phyloP scores from a whole-genome alignment of 2,888 invertebrate genomes.

The Anthrax anthrax region DNA sequence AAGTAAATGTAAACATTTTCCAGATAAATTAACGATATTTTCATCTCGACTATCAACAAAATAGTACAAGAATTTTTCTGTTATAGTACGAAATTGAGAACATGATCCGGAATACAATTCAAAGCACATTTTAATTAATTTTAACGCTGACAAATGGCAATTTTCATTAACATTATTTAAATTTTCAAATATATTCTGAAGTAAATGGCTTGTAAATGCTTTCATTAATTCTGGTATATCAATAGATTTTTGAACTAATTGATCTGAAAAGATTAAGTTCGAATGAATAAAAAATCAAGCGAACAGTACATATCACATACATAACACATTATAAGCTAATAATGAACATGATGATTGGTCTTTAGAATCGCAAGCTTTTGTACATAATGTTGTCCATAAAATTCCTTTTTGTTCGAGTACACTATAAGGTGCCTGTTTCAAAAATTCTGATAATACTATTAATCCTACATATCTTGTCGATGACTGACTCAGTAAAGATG shows the following conservation, averaged over 20 bases:
- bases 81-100: conserved; percentile 16
- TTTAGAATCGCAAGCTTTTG: conserved; percentile 16
- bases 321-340: conserved; percentile 14
- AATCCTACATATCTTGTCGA: conserved; percentile 16
- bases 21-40: conserved; percentile 15
- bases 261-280: conserved; percentile 11
- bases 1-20: conserved; percentile 24
- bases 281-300: not conserved
- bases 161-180: conserved; percentile 11
- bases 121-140: conserved; percentile 21
- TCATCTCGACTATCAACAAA: conserved; percentile 19
- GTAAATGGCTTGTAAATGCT: conserved; percentile 16
- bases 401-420: conserved; percentile 18
- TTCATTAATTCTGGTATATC: conserved; percentile 21
- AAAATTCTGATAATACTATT: conserved; percentile 14
- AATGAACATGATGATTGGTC: not conserved
- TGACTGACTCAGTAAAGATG: conserved; percentile 16
- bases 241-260: conserved; percentile 16
- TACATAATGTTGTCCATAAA: conserved; percentile 18
- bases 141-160: conserved; percentile 15
- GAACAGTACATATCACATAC: conserved; percentile 6
- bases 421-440: conserved; percentile 17
- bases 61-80: conserved; percentile 19
- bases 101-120: conserved; percentile 20
- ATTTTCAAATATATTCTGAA: conserved; percentile 20